Evolutionary conservation across 2,888 invertebrate genomes (phyloP).

Genomic region (Lasioglossum malachurum): DNA sequence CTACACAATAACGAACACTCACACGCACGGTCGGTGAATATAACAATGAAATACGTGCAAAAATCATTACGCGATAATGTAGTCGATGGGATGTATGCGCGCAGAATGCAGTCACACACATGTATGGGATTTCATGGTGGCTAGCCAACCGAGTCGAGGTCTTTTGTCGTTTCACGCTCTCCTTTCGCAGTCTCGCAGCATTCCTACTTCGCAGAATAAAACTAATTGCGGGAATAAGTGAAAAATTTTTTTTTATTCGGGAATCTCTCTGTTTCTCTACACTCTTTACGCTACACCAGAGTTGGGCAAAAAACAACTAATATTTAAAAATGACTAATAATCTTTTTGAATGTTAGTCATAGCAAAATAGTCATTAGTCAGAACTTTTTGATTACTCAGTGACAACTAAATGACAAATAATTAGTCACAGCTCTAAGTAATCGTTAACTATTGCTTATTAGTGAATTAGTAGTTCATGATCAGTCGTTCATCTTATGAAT

Average conservation of each 20-base stretch:
- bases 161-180: conserved; percentile 74
- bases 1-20: background rate
- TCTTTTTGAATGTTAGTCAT: too few relatives aligned
- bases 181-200: conserved; percentile 58
- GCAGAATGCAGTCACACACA: conserved; percentile 33
- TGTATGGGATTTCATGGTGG: conserved; percentile 77
- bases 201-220: conserved; percentile 48
- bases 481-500: too few relatives aligned
- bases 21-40: conserved; percentile 14
- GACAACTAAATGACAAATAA: too few relatives aligned
- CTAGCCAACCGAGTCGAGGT: conserved; percentile 83
- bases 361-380: too few relatives aligned
- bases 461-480: too few relatives aligned
- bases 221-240: conserved; percentile 44
- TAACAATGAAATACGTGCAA: conserved; percentile 23
- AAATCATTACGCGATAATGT: conserved; percentile 42
- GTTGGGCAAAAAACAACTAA: too few relatives aligned
- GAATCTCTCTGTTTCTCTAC: conserved; percentile 4
- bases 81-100: conserved; percentile 31
- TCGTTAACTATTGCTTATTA: too few relatives aligned
- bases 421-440: too few relatives aligned
- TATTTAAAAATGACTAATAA: too few relatives aligned
- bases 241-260: conserved; percentile 13
- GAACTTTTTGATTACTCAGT: too few relatives aligned
- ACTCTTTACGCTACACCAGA: background rate